Evolutionary conservation across 1,140 invertebrate species (phyloP), one percentile per base, ranked within the genome.

Genomic region (Drosophila malerkotliana): DNA sequence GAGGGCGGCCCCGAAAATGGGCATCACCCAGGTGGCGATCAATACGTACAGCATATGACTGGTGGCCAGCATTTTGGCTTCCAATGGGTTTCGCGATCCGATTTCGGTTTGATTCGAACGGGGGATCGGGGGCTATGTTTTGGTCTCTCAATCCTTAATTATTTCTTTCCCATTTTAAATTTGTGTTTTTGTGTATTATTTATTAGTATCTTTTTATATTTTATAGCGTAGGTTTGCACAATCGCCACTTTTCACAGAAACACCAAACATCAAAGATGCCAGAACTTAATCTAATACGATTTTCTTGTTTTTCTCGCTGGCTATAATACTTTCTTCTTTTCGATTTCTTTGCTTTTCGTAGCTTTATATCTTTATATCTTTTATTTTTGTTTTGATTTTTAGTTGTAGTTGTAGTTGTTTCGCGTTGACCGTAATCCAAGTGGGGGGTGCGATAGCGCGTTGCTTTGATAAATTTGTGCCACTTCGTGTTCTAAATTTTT

Each of bases 1-100:
- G 34, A 95, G 92, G 28, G 95, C 95, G 55, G 94, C 95, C 54
- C 94, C 94, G 54, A 95, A 92, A 53, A 95, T 94, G 55, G 94
- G 94, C 91, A 95, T 94, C 87, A 94, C 94, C 80, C 94, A 94
- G 85, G 94, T 94, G 75, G 95, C 92, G 37, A 95, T 92, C 72
- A 87, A 78, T 18, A 87, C 82, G 59, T 88, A 88, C 37, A 88
- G 75, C 59, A 87, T 88, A 49, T 87, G 83, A 76, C 71, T 82
- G 44, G 82, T 82, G 49, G 82, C 83, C 75, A 87, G 79, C 82
- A 87, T 87, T 49, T 62, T 85, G 47, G 57, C 41, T 47, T 32
- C 41, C 15, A 18, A 28, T 54, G 44, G 37, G 30, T 32, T 32
- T 15, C 39, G 54, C 14, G 15, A 18, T 51, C 15, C 15, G 18